Evolutionary conservation across 1,140 invertebrate genomes (phyloP), one percentile per base, ranked within the genome.

Genomic region (Anastatus disparis): DNA sequence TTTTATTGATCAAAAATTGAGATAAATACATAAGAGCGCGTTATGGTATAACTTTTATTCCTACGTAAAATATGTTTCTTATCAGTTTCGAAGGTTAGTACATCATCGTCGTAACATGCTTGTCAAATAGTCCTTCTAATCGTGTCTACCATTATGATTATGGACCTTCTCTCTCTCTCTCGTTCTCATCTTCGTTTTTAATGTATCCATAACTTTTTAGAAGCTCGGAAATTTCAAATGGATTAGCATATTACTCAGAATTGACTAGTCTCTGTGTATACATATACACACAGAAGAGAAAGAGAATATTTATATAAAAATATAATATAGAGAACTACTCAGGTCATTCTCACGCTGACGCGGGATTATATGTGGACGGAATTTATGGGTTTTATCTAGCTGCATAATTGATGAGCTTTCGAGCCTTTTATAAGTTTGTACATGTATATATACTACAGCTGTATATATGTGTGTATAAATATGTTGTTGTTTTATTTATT

Each of bases 1-100:
- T 76, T 78, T 77, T 77, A 78, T 78, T 75, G 75, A 78, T 78
- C 77, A 64, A 74, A 70, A 73, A 73, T 74, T 72, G 64, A 72
- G 76, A 78, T 78, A 75, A 74, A 73, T 72, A 66, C 71, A 70
- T 46, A 61, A 58, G 35, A 56, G 62, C 53, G n/a, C n/a, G n/a
- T n/a, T n/a, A n/a, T n/a, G n/a, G n/a, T 52, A 38, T 56, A 17
- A 15, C 48, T n/a, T 50, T 8, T 20, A 27, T 29, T 46, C 44
- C 26, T 29, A 55, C 22, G 3, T 55, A n/a, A n/a, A n/a, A n/a
- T n/a, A n/a, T n/a, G n/a, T n/a, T 29, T 38, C 38, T 52, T 69
- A 61, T 69, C 56, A 56, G 31, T n/a, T 22, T 20, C 46, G n/a
- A 29, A 46, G 53, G 52, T 22, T 46, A 44, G 66, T 69, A 61